phyloP scores from a whole-genome alignment of 2,888 invertebrate species.

The Drosophila phalerata region DNA sequence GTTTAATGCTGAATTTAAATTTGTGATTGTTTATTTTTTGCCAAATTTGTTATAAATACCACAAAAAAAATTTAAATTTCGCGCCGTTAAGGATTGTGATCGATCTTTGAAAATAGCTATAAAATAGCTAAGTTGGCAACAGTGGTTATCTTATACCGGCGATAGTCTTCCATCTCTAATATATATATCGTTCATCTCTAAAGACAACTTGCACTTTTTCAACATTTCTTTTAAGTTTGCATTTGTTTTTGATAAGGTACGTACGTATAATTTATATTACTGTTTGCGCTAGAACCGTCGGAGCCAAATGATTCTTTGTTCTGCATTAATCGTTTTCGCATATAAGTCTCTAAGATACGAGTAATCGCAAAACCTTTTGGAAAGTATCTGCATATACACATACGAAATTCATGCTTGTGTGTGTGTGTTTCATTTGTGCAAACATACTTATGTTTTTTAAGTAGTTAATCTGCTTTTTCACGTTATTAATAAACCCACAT shows the following conservation, averaged over 20 bases:
- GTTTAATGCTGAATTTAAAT: too few species aligned
- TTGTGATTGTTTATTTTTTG: background rate
- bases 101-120: too few species aligned
- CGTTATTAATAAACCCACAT: slow-evolving; percentile 13
- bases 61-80: too few species aligned
- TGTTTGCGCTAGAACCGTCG: background rate
- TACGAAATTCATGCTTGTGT: background rate
- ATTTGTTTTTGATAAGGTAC: slow-evolving; percentile 51
- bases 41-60: too few species aligned
- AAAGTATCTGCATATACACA: slow-evolving; percentile 8
- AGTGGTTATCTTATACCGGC: slow-evolving; percentile 22
- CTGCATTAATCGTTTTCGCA: background rate
- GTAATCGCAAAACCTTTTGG: background rate
- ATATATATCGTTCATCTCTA: slow-evolving; percentile 41
- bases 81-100: too few species aligned
- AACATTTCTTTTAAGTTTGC: slow-evolving; percentile 44
- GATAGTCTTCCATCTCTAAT: slow-evolving; percentile 11
- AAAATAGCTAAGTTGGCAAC: too few species aligned
- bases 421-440: background rate
- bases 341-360: background rate
- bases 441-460: background rate
- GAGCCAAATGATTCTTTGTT: background rate
- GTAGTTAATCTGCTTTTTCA: slow-evolving; percentile 28
- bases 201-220: slow-evolving; percentile 68
- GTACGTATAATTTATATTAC: background rate